Conservation (phyloP, 2,888 invertebrate genomes). For the Hypsopygia costalis region DNA sequence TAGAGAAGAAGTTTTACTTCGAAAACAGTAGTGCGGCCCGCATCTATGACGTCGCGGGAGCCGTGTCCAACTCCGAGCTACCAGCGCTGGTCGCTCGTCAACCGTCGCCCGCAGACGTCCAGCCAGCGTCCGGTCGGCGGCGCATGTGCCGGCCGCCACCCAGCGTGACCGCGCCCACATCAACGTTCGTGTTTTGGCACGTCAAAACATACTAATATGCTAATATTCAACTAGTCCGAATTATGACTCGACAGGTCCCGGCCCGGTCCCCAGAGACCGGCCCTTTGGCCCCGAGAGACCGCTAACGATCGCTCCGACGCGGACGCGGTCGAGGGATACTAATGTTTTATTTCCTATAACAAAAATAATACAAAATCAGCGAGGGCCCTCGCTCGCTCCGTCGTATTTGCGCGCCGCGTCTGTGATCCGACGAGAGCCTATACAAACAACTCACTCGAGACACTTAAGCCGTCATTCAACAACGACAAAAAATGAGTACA, state of each 20-base stretch:
- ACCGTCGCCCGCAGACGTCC: not conserved
- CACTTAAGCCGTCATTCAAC: constrained; percentile 65
- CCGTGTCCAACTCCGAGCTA: not conserved
- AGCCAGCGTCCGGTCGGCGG: not conserved
- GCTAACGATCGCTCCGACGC: too few relatives aligned
- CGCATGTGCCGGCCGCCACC: constrained; percentile 1
- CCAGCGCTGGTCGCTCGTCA: too few relatives aligned
- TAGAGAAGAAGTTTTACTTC: too few relatives aligned
- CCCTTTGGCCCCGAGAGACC: not conserved
- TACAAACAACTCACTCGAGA: constrained; percentile 68
- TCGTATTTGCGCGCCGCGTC: constrained; percentile 40
- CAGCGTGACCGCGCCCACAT: not conserved
- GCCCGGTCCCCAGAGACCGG: constrained; percentile 1
- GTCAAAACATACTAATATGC: too few relatives aligned
- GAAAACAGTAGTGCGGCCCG: constrained; percentile 13
- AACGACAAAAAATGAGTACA: constrained; percentile 58
- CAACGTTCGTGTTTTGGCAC: not conserved
- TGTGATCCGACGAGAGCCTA: constrained; percentile 45
- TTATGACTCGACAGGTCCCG: too few relatives aligned
- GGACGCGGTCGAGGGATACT: too few relatives aligned
- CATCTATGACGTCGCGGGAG: constrained; percentile 7
- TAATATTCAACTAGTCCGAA: too few relatives aligned
- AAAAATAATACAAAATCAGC: constrained; percentile 11
- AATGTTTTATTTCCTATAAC: constrained; percentile 7
- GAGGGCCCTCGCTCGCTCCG: constrained; percentile 8